These are phyloP conservation scores for Agrypnia vestita DNA, from an alignment of 1,140 invertebrate genomes.

Conservation along the genomic window DNA sequence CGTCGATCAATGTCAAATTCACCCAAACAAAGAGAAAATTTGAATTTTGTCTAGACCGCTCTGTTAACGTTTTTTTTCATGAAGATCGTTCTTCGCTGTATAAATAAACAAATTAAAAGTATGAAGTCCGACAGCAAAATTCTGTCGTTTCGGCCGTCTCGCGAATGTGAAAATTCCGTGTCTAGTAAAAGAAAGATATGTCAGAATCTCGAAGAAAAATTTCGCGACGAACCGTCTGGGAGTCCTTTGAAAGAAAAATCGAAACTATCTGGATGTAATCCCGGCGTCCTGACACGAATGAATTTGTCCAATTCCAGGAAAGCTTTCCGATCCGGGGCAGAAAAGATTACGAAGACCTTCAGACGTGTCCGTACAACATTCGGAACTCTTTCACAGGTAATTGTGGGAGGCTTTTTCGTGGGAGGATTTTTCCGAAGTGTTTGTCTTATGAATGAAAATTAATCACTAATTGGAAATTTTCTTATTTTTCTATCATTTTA, in stretches of 20 bases:
- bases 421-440: not conserved
- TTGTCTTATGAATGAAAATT: too few species aligned
- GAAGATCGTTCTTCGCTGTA: constrained; percentile 36
- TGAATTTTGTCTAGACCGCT: constrained; percentile 36
- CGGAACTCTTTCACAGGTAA: constrained; percentile 72
- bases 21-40: constrained; percentile 47
- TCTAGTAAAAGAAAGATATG: constrained; percentile 44
- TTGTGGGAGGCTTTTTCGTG: not conserved
- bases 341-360: constrained; percentile 75
- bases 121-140: constrained; percentile 47
- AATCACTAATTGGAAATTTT: too few species aligned
- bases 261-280: constrained; percentile 43
- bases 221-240: constrained; percentile 43
- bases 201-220: constrained; percentile 49
- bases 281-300: constrained; percentile 43
- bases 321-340: constrained; percentile 71
- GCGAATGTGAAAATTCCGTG: constrained; percentile 39
- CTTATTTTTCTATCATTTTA: too few species aligned
- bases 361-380: constrained; percentile 74
- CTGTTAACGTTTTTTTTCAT: constrained; percentile 38
- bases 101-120: constrained; percentile 39
- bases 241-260: constrained; percentile 43
- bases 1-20: constrained; percentile 44
- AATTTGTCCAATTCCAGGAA: constrained; percentile 64
- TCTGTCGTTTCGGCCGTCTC: constrained; percentile 41